phyloP scores from a whole-genome alignment of 2,797 vertebrate genomes.

The Fratercula arctica region DNA sequence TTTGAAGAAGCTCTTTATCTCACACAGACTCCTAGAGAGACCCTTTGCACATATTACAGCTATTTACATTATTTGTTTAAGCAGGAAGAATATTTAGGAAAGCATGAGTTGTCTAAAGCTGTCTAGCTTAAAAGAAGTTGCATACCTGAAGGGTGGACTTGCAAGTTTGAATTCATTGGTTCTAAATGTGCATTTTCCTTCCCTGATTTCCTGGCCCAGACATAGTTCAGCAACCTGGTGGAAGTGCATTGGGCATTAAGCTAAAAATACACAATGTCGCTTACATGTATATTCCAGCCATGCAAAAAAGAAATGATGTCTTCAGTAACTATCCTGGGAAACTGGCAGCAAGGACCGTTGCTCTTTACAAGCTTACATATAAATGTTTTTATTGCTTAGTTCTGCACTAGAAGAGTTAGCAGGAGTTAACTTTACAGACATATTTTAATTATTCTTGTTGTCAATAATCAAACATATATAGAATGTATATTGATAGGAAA shows the following conservation, averaged over 20 bases:
- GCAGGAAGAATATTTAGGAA: neutral
- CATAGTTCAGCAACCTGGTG: neutral
- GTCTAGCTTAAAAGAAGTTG: neutral
- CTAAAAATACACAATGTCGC: neutral
- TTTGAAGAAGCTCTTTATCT: neutral
- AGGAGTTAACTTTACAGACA: neutral
- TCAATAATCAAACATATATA: neutral
- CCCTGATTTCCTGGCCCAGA: neutral
- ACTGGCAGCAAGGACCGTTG: neutral
- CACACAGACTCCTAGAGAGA: neutral
- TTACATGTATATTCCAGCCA: neutral
- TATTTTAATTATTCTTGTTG: neutral
- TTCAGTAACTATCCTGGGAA: neutral
- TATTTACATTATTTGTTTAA: neutral
- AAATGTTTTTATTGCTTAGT: neutral
- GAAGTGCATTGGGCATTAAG: neutral
- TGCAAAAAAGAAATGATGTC: neutral
- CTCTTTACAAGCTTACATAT: neutral
- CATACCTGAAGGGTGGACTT: neutral
- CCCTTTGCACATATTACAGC: neutral
- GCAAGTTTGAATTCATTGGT: neutral
- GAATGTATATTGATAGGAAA: neutral
- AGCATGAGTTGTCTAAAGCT: neutral
- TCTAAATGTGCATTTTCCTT: neutral
- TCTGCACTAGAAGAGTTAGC: neutral